A percentile compares a stretch with the other conserved stretches of the same genome.
Conservation (phyloP, 2,888 invertebrate species). For the Thereva nobilitata region DNA sequence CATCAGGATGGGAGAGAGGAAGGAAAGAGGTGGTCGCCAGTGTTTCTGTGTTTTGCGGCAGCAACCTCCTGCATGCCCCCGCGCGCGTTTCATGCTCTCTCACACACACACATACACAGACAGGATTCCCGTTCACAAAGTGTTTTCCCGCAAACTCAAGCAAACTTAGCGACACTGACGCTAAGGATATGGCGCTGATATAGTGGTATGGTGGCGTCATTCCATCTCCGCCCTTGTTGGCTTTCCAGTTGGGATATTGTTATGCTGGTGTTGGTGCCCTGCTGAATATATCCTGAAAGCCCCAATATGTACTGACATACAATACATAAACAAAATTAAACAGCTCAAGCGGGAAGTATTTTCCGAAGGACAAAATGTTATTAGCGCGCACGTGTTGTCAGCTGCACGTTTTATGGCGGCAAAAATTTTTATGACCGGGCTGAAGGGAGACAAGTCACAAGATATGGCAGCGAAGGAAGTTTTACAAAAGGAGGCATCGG, state of each 20-base stretch:
- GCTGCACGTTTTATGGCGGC: slow-evolving; percentile 40
- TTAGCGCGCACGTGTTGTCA: slow-evolving; percentile 41
- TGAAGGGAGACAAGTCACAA: slow-evolving; percentile 16
- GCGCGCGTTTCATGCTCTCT: not conserved
- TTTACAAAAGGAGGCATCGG: not conserved
- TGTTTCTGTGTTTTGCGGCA: too few relatives aligned
- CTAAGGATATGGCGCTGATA: not conserved
- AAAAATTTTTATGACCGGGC: slow-evolving; percentile 38
- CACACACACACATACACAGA: not conserved
- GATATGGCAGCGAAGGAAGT: slow-evolving; percentile 10
- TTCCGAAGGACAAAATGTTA: slow-evolving; percentile 39
- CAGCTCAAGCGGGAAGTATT: slow-evolving; percentile 34
- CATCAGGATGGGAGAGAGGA: too few relatives aligned
- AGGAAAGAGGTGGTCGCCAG: too few relatives aligned
- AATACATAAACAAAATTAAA: slow-evolving; percentile 22
- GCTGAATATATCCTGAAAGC: not conserved
- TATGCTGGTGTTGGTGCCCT: not conserved
- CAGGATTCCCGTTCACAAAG: not conserved
- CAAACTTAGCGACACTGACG: not conserved
- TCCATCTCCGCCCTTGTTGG: slow-evolving; percentile 8
- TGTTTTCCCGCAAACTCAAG: slow-evolving; percentile 3
- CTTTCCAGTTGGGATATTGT: not conserved
- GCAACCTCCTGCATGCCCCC: too few relatives aligned
- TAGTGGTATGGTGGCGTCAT: too few relatives aligned
- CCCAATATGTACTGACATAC: slow-evolving; percentile 2